Conservation (phyloP, 2,113 vertebrate genomes). For the Neomonachus schauinslandi region DNA sequence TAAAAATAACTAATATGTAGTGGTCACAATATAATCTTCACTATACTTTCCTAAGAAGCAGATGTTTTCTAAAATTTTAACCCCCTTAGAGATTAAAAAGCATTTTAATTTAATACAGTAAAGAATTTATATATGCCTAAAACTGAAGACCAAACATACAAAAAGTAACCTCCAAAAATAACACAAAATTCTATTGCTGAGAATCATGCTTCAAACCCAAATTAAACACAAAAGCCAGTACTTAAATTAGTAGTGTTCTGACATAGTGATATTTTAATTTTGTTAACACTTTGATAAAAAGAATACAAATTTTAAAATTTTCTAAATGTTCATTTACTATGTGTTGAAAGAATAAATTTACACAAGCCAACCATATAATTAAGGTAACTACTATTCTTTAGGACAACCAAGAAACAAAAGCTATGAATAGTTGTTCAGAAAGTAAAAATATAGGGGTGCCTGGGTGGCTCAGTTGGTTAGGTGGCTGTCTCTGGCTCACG, state of each 20-base stretch:
- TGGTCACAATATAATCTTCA: background rate
- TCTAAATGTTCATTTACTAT: background rate
- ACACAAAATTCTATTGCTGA: background rate
- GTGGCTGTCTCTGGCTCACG: too few relatives aligned
- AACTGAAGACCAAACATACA: background rate
- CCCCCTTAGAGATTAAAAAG: background rate
- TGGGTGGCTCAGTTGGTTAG: too few relatives aligned
- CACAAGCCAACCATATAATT: background rate
- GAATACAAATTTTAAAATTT: background rate
- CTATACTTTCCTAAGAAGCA: background rate
- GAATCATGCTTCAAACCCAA: background rate
- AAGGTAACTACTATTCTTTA: background rate
- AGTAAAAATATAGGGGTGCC: background rate
- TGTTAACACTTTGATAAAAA: background rate
- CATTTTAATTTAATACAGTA: background rate
- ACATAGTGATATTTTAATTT: background rate
- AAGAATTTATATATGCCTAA: background rate
- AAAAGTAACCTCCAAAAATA: background rate
- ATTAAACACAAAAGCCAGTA: background rate
- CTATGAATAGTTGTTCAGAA: background rate
- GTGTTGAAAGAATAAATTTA: background rate
- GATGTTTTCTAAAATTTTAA: conserved; percentile 4
- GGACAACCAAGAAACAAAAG: background rate
- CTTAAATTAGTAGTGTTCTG: background rate
- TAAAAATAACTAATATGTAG: background rate